phyloP scores from a whole-genome alignment of 2,797 vertebrate genomes.

The Micrastur ruficollis region DNA sequence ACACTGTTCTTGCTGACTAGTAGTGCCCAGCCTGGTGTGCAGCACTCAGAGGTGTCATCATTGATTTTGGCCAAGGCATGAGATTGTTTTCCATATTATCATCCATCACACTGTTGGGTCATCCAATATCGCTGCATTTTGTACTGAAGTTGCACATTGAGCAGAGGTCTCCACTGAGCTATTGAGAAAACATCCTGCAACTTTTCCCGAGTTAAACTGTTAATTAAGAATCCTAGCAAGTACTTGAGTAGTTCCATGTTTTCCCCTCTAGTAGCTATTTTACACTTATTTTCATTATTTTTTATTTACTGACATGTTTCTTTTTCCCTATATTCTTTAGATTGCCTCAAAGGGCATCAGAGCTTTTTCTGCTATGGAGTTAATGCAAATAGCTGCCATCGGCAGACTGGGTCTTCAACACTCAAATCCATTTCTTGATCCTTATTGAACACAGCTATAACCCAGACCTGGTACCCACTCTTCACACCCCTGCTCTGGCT shows the following conservation, averaged over 20 bases:
- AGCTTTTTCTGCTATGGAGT: not conserved
- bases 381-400: not conserved
- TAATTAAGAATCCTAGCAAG: not conserved
- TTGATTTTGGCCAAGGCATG: not conserved
- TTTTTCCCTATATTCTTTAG: not conserved
- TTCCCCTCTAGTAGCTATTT: not conserved
- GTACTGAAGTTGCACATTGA: not conserved
- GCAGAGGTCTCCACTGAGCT: not conserved
- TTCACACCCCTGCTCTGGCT: not conserved
- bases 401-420: not conserved
- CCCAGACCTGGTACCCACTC: not conserved
- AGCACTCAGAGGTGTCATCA: not conserved
- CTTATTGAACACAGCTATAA: not conserved
- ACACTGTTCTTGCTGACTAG: not conserved
- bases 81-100: not conserved
- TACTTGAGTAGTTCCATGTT: not conserved
- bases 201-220: not conserved
- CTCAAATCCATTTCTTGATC: not conserved
- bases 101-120: not conserved
- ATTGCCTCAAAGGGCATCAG: not conserved
- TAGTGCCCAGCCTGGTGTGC: not conserved
- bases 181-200: not conserved
- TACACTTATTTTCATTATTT: not conserved
- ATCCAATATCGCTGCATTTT: rapidly evolving
- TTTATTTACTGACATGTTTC: not conserved